These are phyloP conservation scores for Neoniphon sammara DNA, from an alignment of 2,797 vertebrate species.

Conservation along the genomic window DNA sequence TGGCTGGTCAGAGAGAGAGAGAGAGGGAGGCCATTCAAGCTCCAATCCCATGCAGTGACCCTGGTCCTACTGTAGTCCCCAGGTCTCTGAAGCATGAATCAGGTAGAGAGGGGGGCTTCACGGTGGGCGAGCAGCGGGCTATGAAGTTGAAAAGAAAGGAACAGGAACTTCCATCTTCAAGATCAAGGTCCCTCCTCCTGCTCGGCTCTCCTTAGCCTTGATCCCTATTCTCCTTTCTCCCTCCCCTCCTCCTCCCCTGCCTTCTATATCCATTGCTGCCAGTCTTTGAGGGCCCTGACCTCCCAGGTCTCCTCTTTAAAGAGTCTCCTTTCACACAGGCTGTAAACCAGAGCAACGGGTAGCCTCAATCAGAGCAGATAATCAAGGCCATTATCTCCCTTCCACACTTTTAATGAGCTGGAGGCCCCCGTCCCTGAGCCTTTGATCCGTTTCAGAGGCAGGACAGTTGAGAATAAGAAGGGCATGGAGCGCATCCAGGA, in stretches of 20 bases:
- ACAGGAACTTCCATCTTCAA: constrained; percentile 53
- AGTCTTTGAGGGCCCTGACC: constrained; percentile 63
- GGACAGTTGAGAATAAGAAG: constrained; percentile 27
- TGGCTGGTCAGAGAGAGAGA: constrained; percentile 70
- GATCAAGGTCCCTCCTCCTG: constrained; percentile 44
- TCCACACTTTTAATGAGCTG: constrained; percentile 74
- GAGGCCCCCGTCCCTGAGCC: constrained; percentile 47
- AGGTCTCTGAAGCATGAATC: constrained; percentile 41
- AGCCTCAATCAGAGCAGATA: constrained; percentile 76
- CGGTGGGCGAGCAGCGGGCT: constrained; percentile 27
- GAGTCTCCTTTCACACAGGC: constrained; percentile 51
- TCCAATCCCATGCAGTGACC: constrained; percentile 25
- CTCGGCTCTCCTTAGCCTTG: constrained; percentile 30
- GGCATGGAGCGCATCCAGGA: constrained; percentile 40
- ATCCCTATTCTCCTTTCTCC: constrained; percentile 9
- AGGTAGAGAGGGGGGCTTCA: constrained; percentile 16
- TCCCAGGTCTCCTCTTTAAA: constrained; percentile 62
- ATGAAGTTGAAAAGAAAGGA: constrained; percentile 58
- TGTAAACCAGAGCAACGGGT: constrained; percentile 57
- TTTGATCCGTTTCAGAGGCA: constrained; percentile 68
- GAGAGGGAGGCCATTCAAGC: constrained; percentile 60
- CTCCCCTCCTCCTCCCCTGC: constrained; percentile 20
- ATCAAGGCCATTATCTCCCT: constrained; percentile 78
- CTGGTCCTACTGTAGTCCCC: constrained; percentile 20
- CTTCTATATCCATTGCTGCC: constrained; percentile 55